Evolutionary conservation across 2,888 invertebrate genomes (phyloP), one percentile per base, ranked within the genome.

Genomic region (Ecliptopera silaceata): DNA sequence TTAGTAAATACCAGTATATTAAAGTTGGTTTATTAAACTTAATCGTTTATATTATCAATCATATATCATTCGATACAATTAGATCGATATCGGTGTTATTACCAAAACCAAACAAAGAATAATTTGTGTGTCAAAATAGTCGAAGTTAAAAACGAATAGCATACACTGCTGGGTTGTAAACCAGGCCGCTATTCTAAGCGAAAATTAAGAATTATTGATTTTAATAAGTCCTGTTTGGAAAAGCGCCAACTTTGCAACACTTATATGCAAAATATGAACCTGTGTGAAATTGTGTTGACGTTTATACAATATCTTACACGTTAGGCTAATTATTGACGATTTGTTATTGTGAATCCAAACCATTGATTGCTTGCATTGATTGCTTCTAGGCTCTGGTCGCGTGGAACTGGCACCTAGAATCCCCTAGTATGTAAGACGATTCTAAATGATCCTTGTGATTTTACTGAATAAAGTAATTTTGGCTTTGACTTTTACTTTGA

Each of bases 131-230:
- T 17, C 8, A 38, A 22, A 22, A 22, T 6, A 22, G 22, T 26
- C 26, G 10, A 26, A 26, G 26, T 26, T 26, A 8, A 8, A 20
- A 4, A 26, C 26, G 26, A 38, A 4, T 8, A 41, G 8, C n/a
- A 11, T 18, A 3, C 11, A 39, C 6, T 22, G 20, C 41, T 6
- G 8, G 4, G 11, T 18, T 39, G 18, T 18, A 17, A 17, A 2
- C 39, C 39, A 39, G 18, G 20, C 15, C 15, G 36, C 13, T 44
- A 55, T 32, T 42, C 45, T 45, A 29, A 51, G 54, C 47, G 36
- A 47, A 49, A 55, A 51, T 54, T 50, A 59, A 59, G 54, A 54
- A 55, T 42, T 59, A 59, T 54, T 47, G 54, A 59, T 55, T 55
- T 59, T 55, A 59, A 54, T 54, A 50, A 51, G 59, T 39, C 42